Base-by-base conservation (phyloP, 2,888 invertebrate genomes). In the Stegophylla sp. region DNA sequence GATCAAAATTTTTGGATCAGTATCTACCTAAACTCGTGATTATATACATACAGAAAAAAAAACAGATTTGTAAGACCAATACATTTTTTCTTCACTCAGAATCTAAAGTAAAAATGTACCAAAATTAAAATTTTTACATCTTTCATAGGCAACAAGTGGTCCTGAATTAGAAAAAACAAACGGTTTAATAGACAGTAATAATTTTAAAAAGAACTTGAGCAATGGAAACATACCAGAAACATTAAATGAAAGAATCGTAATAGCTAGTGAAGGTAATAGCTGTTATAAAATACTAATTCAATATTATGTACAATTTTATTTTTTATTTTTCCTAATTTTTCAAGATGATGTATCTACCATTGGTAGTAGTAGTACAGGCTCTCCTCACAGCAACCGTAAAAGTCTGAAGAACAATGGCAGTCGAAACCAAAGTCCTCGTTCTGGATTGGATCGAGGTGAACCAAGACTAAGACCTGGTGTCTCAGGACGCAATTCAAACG, bases 271-370 rank as follows among this genome's bases (percentile, higher is more conserved):
- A 79, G 79, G 79, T 79, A 79, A 71, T 67, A 17, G 15, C 45
- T n/a, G n/a, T n/a, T 10, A 59, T 28, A 15, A 20, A 7, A 76
- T n/a, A 45, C 20, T 23, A 64, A 20, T 63, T 61, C 9, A 20
- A 43, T 45, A 12, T 56, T 56, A 12, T 56, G 3, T 15, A 9
- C 45, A 45, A 56, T 23, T 23, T 23, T 23, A 17, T 23, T 20
- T 41, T 0, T 41, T 0, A 71, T 43, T 51, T 13, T 75, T 45
- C 12, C 71, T 69, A 34, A 3, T 3, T 41, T 74, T 81, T 69
- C n/a, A 82, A 86, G 91, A 91, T 83, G 90, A 90, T 84, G 84
- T 90, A 26, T 90, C 90, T 4, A 89, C 88, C 72, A 79, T 79
- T 51, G 79, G 79, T 23, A 89, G 89, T 7, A 89, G 89, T 17